Evolutionary conservation across 2,113 vertebrate species (phyloP).

Genomic region (Chloropsis hardwickii): DNA sequence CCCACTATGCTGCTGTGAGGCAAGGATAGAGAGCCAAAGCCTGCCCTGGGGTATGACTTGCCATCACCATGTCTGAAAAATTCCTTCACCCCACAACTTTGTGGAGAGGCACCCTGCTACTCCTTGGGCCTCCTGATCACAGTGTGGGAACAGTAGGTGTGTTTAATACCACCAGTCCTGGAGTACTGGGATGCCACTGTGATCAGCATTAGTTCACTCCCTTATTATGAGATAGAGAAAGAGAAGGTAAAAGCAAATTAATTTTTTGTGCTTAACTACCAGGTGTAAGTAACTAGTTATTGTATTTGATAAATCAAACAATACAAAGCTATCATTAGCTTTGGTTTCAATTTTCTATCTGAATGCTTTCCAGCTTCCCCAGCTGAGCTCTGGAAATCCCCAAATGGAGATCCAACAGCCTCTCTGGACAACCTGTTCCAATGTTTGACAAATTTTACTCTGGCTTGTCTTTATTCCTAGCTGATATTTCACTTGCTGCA

Average conservation of each 20-base stretch:
- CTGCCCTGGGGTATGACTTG: background rate
- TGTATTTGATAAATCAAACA: background rate
- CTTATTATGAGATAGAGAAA: background rate
- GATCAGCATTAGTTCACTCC: background rate
- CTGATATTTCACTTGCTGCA: background rate
- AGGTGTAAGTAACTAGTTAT: background rate
- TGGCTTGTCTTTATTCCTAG: background rate
- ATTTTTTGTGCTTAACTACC: background rate
- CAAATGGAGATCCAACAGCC: background rate
- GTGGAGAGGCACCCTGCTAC: background rate
- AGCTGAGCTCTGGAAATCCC: background rate
- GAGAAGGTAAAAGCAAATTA: background rate
- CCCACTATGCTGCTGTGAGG: background rate
- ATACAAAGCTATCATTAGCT: background rate
- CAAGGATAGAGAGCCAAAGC: background rate
- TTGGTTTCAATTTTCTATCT: background rate
- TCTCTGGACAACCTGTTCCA: background rate
- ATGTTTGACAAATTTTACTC: background rate
- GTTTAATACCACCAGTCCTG: background rate
- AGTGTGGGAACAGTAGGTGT: background rate
- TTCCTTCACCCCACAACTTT: accelerated
- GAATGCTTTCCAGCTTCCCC: background rate
- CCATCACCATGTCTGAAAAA: background rate
- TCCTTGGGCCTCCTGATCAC: background rate
- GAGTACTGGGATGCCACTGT: background rate